phyloP scores from a whole-genome alignment of 2,888 invertebrate species.

The Apoderus coryli region DNA sequence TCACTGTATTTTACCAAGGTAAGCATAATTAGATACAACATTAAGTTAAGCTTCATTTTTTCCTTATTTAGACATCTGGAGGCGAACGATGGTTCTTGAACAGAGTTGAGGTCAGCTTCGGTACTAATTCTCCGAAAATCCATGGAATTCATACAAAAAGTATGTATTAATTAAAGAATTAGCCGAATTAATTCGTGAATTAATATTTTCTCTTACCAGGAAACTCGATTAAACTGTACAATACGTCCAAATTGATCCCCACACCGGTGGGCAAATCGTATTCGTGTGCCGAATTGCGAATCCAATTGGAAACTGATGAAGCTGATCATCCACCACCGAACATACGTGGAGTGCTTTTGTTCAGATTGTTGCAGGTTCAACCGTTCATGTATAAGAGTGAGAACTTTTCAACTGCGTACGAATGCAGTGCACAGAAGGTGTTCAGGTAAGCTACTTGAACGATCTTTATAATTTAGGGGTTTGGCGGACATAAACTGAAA shows the following conservation, averaged over 20 bases:
- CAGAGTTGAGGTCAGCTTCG: conserved; percentile 60
- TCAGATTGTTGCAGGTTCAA: conserved; percentile 42
- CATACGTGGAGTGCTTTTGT: conserved; percentile 26
- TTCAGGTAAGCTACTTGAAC: too few relatives aligned
- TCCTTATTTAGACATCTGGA: conserved; percentile 56
- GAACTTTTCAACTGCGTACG: conserved; percentile 52
- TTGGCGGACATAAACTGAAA: too few relatives aligned
- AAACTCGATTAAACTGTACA: conserved; percentile 28
- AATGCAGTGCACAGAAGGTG: conserved; percentile 42
- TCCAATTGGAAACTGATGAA: conserved; percentile 41
- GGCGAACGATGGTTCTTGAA: conserved; percentile 83
- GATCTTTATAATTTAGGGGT: too few relatives aligned
- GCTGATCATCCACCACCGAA: conserved; percentile 26
- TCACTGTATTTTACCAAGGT: conserved; percentile 72
- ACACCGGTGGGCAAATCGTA: conserved; percentile 81
- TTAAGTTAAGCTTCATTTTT: too few relatives aligned
- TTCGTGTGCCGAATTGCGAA: conserved; percentile 55
- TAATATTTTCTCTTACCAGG: conserved; percentile 29
- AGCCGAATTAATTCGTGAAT: conserved; percentile 42
- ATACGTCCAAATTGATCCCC: conserved; percentile 53
- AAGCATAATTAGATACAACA: too few relatives aligned
- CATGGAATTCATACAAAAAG: conserved; percentile 27
- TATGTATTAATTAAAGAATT: conserved; percentile 37
- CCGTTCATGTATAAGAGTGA: conserved; percentile 79
- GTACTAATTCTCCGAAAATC: conserved; percentile 31